Base-by-base conservation (phyloP, 1,140 invertebrate species). In the Papilio machaon region DNA sequence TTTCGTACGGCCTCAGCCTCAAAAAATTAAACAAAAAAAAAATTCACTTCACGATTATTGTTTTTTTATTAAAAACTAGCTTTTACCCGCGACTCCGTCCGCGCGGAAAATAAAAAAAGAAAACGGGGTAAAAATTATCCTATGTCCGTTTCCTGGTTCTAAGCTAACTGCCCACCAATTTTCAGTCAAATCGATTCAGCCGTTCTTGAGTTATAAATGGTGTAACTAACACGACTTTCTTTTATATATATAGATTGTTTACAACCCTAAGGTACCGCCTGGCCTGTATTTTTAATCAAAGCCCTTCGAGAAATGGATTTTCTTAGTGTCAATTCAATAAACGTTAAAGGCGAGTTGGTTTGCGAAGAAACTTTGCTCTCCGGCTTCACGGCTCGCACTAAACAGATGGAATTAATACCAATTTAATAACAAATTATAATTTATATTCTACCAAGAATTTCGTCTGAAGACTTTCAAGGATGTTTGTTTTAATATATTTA, bases 281-380 rank as follows among this genome's bases (percentile, higher is more conserved):
- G 23, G 79, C 74, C 80, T 82, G 46, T 81, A 76, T 82, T 86
- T 87, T 89, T 87, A 89, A 89, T 89, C 85, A 88, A 85, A 64
- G 80, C 73, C 81, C 85, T 80, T 81, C 79, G 78, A 75, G 81
- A 46, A 79, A 74, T 75, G 82, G 77, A 82, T 84, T 75, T 82
- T 84, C 81, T 84, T 84, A 82, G 83, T 81, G 85, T 85, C 86
- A 85, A 89, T 89, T 87, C 85, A 89, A 89, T 89, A 86, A 84
- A 81, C 46, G 81, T 83, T 84, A 79, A 83, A 84, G 83, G 81
- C 75, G 82, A 80, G 80, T 85, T 74, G 81, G 73, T 76, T 47
- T 30, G 43, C 11, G 46, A 7, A 19, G 13, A 49, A 76, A 76
- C 47, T 76, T 47, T 49, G 74, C 43, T 30, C 47, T 49, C 46